Percentiles rank a stretch among this genome's conserved stretches.
Conservation (phyloP, 2,113 vertebrate genomes). For the Poicephalus meyeri region DNA sequence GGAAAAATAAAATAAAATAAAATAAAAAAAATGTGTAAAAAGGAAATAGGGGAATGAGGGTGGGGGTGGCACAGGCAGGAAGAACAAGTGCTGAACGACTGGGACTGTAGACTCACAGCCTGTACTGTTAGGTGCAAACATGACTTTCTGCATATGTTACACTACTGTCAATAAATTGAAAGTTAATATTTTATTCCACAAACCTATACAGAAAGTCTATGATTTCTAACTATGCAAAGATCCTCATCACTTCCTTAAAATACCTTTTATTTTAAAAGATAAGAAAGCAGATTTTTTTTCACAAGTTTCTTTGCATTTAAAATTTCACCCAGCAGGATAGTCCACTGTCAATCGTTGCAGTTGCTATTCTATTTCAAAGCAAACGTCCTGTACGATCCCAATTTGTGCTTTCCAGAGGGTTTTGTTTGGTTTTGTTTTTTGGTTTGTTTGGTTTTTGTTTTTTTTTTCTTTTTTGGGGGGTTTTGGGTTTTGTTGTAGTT, state of each 20-base stretch:
- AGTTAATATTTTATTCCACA: neutral
- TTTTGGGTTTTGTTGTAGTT: no score
- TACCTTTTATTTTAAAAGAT: neutral
- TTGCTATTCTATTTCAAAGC: neutral
- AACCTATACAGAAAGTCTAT: neutral
- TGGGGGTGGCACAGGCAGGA: neutral
- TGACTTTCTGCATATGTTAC: neutral
- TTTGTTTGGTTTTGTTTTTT: neutral
- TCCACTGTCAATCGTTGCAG: neutral
- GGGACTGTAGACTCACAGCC: neutral
- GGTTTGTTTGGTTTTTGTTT: neutral
- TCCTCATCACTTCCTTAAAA: neutral
- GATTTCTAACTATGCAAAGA: neutral
- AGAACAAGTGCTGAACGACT: neutral
- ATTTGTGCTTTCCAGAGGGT: neutral
- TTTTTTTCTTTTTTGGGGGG: neutral
- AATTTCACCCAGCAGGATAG: neutral
- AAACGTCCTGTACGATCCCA: neutral
- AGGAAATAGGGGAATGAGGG: neutral
- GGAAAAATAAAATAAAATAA: neutral
- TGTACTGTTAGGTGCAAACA: rapidly evolving
- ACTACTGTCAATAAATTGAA: neutral
- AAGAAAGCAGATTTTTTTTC: neutral
- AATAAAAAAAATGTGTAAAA: neutral
- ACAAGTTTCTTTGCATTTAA: neutral